These are phyloP conservation scores for Triops longicaudatus DNA, from an alignment of 1,140 invertebrate species.

Conservation along the genomic window DNA sequence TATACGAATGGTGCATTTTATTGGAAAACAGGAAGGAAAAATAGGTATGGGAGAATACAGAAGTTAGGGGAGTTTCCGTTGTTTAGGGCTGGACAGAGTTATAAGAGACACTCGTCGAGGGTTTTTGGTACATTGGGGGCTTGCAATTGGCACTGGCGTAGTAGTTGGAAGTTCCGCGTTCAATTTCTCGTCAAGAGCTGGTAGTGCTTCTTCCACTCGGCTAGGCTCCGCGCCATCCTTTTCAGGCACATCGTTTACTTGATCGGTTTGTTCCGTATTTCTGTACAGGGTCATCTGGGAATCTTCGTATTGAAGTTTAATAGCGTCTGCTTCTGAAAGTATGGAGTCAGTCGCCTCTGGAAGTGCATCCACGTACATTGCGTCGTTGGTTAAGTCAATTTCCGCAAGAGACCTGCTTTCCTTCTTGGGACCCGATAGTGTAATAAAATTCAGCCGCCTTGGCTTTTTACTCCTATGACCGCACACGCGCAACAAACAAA, in stretches of 20 bases:
- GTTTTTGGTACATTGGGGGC: not conserved
- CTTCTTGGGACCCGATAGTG: not conserved
- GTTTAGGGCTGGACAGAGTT: slow-evolving; percentile 28
- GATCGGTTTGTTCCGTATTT: not conserved
- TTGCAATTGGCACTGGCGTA: not conserved
- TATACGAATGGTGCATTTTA: not conserved
- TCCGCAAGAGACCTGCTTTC: not conserved
- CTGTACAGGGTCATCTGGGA: slow-evolving; percentile 21
- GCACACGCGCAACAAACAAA: too few species aligned
- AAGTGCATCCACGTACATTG: slow-evolving; percentile 16
- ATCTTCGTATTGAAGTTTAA: slow-evolving; percentile 25
- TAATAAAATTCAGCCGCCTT: not conserved
- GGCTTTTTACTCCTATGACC: not conserved
- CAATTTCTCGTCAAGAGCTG: not conserved
- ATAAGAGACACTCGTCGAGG: slow-evolving; percentile 27
- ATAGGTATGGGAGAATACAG: not conserved
- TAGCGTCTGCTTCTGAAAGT: not conserved
- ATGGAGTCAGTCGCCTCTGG: not conserved
- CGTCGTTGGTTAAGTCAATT: slow-evolving; percentile 3
- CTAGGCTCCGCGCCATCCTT: not conserved
- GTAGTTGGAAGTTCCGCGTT: not conserved
- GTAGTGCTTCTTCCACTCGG: not conserved
- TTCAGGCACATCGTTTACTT: not conserved
- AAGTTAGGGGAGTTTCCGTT: slow-evolving; percentile 19
- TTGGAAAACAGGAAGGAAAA: not conserved